Base-by-base conservation (phyloP, 64 coral and sea anemone species). In the Catalaphyllia jardinei region DNA sequence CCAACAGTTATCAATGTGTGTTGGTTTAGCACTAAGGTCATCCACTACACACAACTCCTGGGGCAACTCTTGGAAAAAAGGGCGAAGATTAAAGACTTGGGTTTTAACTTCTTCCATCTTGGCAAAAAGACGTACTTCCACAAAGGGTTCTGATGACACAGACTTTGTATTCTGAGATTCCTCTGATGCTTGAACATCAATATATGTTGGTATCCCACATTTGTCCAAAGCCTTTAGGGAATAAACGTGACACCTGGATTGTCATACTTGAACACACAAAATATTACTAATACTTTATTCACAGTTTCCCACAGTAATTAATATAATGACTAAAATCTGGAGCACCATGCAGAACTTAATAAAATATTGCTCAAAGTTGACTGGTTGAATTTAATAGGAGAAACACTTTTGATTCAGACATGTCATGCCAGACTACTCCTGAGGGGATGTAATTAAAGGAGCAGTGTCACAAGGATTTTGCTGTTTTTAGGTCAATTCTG, bases 71-170 rank as follows among this genome's bases (percentile, higher is more conserved):
- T 71, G 19, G 42, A 71, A 85, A 71, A 85, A 71, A 27, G 22
- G 39, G 22, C 42, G 71, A 0, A 67, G 62, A 49, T 0, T 8
- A 27, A 13, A 28, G 38, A 85, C 33, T 51, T 71, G 11, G 8
- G 10, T n/a, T 51, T 35, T 27, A 52, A 38, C 63, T 14, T 20
- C 62, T 0, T 85, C 35, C 81, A 85, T 85, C n/a, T 69, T 51
- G 35, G 81, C 62, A 71, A 85, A 85, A 12, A 85, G 35, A 4
- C 81, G 81, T 50, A 71, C 31, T 39, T 85, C 49, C 19, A 85
- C 81, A 51, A 71, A 19, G 16, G 81, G 62, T 15, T 61, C 29
- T 15, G 62, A 20, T 52, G 81, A 12, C 17, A 71, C 81, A 27
- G 81, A 50, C 13, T 69, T 50, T 71, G 35, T 28, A 51, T 71